Evolutionary conservation across 2,888 invertebrate species (phyloP).

Genomic region (Sceliomorpha sp.): DNA sequence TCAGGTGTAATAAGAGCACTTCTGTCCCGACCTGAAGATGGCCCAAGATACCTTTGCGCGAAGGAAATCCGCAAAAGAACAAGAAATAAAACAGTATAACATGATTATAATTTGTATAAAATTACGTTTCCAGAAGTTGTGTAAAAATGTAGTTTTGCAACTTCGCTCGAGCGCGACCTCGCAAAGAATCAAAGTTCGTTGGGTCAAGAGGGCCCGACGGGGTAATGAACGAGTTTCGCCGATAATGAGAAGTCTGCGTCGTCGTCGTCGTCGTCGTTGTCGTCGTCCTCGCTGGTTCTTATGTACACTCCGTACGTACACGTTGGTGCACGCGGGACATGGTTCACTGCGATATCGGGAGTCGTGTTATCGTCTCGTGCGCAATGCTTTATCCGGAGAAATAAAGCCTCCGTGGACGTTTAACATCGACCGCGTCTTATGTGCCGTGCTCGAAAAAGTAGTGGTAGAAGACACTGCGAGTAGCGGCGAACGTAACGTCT

Average conservation of each 20-base stretch:
- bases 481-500: no score
- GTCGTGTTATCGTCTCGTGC: slow-evolving; percentile 11
- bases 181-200: slow-evolving; percentile 36
- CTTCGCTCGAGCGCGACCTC: slow-evolving; percentile 23
- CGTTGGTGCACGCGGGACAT: slow-evolving; percentile 13
- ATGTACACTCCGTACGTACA: slow-evolving; percentile 6
- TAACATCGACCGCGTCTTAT: no score
- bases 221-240: slow-evolving; percentile 56
- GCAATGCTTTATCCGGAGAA: slow-evolving; percentile 24
- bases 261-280: no score
- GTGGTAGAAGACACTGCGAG: no score
- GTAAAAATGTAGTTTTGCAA: slow-evolving; percentile 28
- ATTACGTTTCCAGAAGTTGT: slow-evolving; percentile 10
- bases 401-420: slow-evolving; percentile 1
- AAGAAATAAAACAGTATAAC: no score
- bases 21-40: no score
- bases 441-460: no score
- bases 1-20: no score
- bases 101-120: no score
- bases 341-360: slow-evolving; percentile 14
- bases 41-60: no score
- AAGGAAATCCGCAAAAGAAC: no score
- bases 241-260: slow-evolving; percentile 55
- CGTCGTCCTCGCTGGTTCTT: slow-evolving; percentile 44
- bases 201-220: slow-evolving; percentile 57